phyloP scores from a whole-genome alignment of 2,888 invertebrate genomes.

The Cerastis rubricosa region DNA sequence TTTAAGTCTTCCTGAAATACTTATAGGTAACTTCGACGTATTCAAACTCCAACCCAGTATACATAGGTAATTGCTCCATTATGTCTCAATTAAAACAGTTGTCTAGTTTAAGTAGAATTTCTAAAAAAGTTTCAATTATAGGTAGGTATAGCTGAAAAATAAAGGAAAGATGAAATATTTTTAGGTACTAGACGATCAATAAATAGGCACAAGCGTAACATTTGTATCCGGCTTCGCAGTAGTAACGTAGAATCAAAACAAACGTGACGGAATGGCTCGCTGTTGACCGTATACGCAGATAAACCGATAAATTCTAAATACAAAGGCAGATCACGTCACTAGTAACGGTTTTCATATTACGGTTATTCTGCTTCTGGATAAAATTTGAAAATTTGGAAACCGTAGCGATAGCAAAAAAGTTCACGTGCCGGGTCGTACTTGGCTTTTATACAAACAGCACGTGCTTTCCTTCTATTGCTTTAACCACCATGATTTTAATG shows the following conservation, averaged over 20 bases:
- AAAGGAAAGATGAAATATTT: not conserved
- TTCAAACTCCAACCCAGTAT: too few relatives aligned
- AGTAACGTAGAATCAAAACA: constrained; percentile 59
- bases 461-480: constrained; percentile 62
- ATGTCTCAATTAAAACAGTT: not conserved
- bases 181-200: not conserved
- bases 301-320: constrained; percentile 57
- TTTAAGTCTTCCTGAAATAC: too few relatives aligned
- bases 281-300: constrained; percentile 53
- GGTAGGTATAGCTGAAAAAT: not conserved
- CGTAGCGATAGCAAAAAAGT: constrained; percentile 76
- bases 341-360: constrained; percentile 73
- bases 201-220: constrained; percentile 18
- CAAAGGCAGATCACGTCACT: constrained; percentile 66
- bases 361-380: constrained; percentile 72
- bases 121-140: not conserved
- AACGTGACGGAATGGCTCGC: constrained; percentile 60
- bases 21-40: too few relatives aligned
- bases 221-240: constrained; percentile 32
- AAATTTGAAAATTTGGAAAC: constrained; percentile 77
- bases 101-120: not conserved
- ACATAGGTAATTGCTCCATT: too few relatives aligned
- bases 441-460: constrained; percentile 78
- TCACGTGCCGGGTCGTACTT: constrained; percentile 81
- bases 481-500: constrained; percentile 21